phyloP scores from a whole-genome alignment of 37 sponge, comb jelly and placozoan species.

The Chondrilla cf. caribensis region DNA sequence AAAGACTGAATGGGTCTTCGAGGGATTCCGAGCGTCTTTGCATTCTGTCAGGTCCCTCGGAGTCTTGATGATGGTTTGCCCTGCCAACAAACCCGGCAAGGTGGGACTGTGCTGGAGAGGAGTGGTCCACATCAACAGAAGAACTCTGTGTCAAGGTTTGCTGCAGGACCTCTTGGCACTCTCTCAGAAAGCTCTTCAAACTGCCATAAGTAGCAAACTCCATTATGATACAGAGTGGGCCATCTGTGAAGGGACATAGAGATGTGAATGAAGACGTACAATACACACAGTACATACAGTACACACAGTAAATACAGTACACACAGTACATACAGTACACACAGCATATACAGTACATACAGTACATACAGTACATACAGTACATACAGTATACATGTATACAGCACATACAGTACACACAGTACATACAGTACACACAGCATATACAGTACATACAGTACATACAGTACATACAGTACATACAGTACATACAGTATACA shows the following conservation, averaged over 20 bases:
- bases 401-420: background rate
- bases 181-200: conserved; percentile 22
- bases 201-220: conserved; percentile 39
- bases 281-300: background rate
- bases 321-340: too few species aligned
- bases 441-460: background rate
- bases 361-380: background rate
- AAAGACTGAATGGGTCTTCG: too few species aligned
- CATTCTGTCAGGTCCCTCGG: too few species aligned
- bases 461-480: background rate
- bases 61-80: too few species aligned
- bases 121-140: too few species aligned
- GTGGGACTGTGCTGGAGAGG: too few species aligned
- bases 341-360: background rate
- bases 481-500: background rate
- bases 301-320: background rate
- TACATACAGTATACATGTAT: background rate
- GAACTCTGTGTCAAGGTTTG: background rate
- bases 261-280: background rate
- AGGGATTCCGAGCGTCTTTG: too few species aligned
- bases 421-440: background rate
- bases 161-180: background rate
- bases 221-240: conserved; percentile 40
- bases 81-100: too few species aligned
- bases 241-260: conserved; percentile 7